These are phyloP conservation scores for Rachycentron canadum DNA, from an alignment of 2,797 vertebrate species.

Conservation along the genomic window DNA sequence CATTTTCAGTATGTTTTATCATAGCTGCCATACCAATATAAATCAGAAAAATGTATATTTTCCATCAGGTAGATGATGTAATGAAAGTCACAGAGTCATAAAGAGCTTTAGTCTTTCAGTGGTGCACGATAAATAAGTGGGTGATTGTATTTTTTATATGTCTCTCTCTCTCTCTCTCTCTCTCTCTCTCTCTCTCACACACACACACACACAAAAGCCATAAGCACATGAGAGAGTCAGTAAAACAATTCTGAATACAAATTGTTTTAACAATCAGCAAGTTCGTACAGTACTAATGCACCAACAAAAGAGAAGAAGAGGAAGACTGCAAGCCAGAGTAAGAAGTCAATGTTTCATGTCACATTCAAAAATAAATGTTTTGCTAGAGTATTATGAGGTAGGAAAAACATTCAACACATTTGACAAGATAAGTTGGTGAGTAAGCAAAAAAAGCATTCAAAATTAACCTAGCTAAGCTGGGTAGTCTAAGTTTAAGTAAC, in stretches of 20 bases:
- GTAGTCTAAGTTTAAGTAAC: no score
- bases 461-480: background rate
- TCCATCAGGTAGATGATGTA: no score
- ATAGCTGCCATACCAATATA: background rate
- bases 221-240: background rate
- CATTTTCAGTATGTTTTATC: no score
- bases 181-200: no score
- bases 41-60: background rate
- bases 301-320: background rate
- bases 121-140: no score
- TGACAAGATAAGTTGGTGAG: background rate
- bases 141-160: no score
- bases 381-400: background rate
- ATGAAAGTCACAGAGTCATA: no score
- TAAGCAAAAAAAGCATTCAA: background rate
- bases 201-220: background rate
- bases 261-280: background rate
- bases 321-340: background rate
- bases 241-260: background rate
- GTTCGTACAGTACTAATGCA: background rate
- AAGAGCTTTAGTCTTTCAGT: no score
- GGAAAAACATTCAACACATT: background rate
- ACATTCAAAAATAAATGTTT: no score
- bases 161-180: no score
- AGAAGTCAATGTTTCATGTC: no score